phyloP scores from a whole-genome alignment of 2,113 vertebrate genomes.

The Platysteira castanea region DNA sequence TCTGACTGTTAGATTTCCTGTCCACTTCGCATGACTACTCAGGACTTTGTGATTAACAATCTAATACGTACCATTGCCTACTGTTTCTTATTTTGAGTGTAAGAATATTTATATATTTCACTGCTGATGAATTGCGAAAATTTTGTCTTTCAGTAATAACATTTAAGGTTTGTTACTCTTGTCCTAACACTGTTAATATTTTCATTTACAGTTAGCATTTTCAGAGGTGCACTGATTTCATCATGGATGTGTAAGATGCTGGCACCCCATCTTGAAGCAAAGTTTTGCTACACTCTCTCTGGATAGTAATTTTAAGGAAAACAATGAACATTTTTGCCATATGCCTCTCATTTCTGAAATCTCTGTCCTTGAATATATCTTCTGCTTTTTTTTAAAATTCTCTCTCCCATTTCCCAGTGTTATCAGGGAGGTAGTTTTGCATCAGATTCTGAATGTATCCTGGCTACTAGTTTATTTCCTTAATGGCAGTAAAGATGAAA shows the following conservation, averaged over 20 bases:
- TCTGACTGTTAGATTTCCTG: neutral
- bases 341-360: neutral
- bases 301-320: neutral
- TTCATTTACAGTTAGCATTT: neutral
- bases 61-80: rapidly evolving
- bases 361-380: neutral
- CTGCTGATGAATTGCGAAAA: neutral
- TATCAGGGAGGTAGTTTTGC: neutral
- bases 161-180: neutral
- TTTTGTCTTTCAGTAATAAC: neutral
- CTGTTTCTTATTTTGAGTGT: neutral
- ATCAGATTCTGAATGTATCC: neutral
- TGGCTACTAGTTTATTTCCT: neutral
- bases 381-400: neutral
- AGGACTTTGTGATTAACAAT: neutral
- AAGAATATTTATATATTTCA: neutral
- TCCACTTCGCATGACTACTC: neutral
- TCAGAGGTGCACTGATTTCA: neutral
- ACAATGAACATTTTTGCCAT: neutral
- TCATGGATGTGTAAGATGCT: neutral
- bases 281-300: neutral
- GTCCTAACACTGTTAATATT: neutral
- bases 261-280: neutral
- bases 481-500: neutral
- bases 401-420: neutral